phyloP scores from a whole-genome alignment of 2,797 vertebrate species.

The Sternotherus odoratus region DNA sequence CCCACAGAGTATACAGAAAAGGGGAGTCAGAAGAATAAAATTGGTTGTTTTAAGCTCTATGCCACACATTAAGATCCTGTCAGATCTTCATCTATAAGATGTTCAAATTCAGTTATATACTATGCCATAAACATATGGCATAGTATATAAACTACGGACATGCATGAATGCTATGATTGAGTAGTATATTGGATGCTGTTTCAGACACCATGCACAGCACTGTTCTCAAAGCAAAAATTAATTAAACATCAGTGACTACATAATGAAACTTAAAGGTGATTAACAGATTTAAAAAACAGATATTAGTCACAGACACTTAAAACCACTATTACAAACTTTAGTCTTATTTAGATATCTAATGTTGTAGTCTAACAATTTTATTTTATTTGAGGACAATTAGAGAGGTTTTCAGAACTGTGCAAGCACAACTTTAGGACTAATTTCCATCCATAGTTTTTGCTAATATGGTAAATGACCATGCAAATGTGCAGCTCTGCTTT shows the following conservation, averaged over 20 bases:
- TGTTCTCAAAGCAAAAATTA: not conserved
- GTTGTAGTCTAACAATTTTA: not conserved
- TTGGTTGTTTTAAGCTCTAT: not conserved
- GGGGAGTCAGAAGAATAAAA: not conserved
- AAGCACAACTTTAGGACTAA: not conserved
- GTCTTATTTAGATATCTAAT: not conserved
- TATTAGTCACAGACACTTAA: not conserved
- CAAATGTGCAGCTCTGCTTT: not conserved
- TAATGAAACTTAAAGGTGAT: not conserved
- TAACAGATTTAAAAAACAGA: not conserved
- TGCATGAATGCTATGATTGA: not conserved
- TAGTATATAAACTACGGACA: too few relatives aligned
- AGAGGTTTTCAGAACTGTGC: not conserved
- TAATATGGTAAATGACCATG: not conserved
- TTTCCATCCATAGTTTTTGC: not conserved
- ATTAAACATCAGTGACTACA: not conserved
- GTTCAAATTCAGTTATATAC: not conserved
- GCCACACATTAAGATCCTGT: not conserved
- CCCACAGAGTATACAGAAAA: not conserved
- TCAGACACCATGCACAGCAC: not conserved
- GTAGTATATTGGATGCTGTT: fast-evolving
- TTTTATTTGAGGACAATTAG: not conserved
- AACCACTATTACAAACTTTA: not conserved
- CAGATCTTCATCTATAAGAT: not conserved
- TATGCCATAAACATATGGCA: fast-evolving